Percentiles rank a stretch among this genome's conserved stretches.
Evolutionary conservation across 1,140 invertebrate species (phyloP).

Genomic region (Pogonomyrmex barbatus): DNA sequence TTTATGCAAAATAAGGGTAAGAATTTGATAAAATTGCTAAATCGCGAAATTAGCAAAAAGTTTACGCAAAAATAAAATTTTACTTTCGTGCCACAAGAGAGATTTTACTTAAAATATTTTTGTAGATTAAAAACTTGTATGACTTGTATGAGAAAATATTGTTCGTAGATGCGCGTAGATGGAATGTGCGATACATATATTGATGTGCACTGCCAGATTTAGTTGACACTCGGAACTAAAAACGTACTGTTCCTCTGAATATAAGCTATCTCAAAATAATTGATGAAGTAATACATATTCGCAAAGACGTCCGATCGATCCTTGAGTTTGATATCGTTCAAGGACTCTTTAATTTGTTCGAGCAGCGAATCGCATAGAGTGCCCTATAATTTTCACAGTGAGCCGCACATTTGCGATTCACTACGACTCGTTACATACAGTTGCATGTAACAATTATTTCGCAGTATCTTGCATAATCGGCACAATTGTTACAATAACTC

Average conservation of each 20-base stretch:
- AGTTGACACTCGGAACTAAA: constrained; percentile 8
- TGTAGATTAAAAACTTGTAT: background rate
- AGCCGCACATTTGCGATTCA: constrained; percentile 11
- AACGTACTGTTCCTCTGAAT: background rate
- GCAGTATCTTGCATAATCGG: constrained; percentile 20
- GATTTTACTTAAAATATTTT: constrained; percentile 7
- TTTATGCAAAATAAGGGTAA: background rate
- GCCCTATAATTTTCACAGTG: background rate
- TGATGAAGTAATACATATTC: background rate
- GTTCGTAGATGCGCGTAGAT: background rate
- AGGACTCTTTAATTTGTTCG: constrained; percentile 29
- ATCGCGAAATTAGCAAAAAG: no score
- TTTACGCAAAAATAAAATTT: no score
- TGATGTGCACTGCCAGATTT: constrained; percentile 7
- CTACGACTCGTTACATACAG: background rate
- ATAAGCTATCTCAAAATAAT: constrained; percentile 47
- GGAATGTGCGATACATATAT: background rate
- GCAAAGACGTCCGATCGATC: constrained; percentile 3
- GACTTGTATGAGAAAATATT: background rate
- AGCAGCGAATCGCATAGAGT: background rate
- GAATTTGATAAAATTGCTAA: no score
- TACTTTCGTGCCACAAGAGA: background rate
- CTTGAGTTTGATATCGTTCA: constrained; percentile 28
- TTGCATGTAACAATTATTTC: constrained; percentile 14
- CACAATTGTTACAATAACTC: constrained; percentile 14